Evolutionary conservation across 2,113 vertebrate genomes (phyloP).

Genomic region (Nibea albiflora): DNA sequence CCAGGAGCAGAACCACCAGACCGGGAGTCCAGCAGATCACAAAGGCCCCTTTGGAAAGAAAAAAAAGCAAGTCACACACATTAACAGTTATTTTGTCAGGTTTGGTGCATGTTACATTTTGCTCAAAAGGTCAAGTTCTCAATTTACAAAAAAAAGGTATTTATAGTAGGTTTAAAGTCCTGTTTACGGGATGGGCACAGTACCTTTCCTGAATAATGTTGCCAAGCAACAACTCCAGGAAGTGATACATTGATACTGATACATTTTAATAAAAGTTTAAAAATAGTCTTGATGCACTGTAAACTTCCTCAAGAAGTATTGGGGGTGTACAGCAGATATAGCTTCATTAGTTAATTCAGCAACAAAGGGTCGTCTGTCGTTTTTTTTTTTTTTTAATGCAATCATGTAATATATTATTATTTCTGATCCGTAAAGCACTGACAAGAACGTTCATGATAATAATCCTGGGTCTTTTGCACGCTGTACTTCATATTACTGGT

Average conservation of each 20-base stretch:
- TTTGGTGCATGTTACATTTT: not conserved
- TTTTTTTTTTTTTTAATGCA: not conserved
- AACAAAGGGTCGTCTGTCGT: no score
- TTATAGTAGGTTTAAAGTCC: not conserved
- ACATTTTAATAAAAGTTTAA: not conserved
- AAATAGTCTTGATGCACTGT: not conserved
- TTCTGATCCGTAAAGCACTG: not conserved
- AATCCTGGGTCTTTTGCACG: no score
- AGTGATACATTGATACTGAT: not conserved
- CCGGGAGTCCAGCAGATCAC: constrained; percentile 98
- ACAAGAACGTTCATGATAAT: not conserved
- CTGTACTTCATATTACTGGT: not conserved
- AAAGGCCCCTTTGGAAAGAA: constrained; percentile 89
- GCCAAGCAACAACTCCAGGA: not conserved
- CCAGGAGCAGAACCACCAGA: constrained; percentile 91
- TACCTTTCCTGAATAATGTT: not conserved
- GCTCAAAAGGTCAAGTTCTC: not conserved
- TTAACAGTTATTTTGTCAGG: not conserved
- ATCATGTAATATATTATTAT: not conserved
- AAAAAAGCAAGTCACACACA: not conserved
- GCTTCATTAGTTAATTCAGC: no score
- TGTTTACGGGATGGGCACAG: not conserved
- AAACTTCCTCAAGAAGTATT: no score
- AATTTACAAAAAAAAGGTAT: not conserved
- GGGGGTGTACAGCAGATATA: no score